A percentile compares a stretch with the other conserved stretches of the same genome.
These are phyloP conservation scores for Micrasema minimum DNA, from an alignment of 1,140 invertebrate species.

Conservation along the genomic window DNA sequence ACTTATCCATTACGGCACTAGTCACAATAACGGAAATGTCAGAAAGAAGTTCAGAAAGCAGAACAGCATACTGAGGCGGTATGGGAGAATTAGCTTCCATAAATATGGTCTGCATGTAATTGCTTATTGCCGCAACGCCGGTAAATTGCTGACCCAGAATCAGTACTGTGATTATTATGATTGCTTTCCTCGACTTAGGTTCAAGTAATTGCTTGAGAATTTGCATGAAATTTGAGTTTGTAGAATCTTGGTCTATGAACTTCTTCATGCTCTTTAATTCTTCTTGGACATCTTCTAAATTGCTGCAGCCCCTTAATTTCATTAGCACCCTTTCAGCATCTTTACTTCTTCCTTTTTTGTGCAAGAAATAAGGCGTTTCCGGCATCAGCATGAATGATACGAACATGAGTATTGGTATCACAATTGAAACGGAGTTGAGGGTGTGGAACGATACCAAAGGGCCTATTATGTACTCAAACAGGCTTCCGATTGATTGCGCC, in stretches of 20 bases:
- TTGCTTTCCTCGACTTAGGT: conserved; percentile 43
- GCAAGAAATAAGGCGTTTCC: conserved; percentile 50
- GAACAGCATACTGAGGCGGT: conserved; percentile 35
- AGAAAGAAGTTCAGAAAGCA: conserved; percentile 45
- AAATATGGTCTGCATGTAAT: conserved; percentile 49
- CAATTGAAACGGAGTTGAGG: conserved; percentile 43
- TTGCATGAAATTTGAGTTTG: conserved; percentile 37
- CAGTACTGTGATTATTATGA: conserved; percentile 47
- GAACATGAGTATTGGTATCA: conserved; percentile 44
- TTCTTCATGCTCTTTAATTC: conserved; percentile 46
- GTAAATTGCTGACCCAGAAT: conserved; percentile 47
- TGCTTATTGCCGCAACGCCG: conserved; percentile 42
- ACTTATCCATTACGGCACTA: conserved; percentile 43
- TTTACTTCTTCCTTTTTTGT: conserved; percentile 42
- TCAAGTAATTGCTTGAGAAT: conserved; percentile 43
- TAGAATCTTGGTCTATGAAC: conserved; percentile 41
- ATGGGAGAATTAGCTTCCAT: conserved; percentile 42
- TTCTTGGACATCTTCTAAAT: conserved; percentile 41
- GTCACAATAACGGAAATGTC: conserved; percentile 36
- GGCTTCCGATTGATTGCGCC: conserved; percentile 70
- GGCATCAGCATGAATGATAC: conserved; percentile 47
- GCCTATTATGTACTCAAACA: conserved; percentile 62
- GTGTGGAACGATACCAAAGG: conserved; percentile 57
- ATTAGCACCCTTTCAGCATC: conserved; percentile 40
- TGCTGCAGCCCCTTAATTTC: conserved; percentile 48